Base-by-base conservation (phyloP, 2,888 invertebrate species). In the Nasonovia ribisnigri region DNA sequence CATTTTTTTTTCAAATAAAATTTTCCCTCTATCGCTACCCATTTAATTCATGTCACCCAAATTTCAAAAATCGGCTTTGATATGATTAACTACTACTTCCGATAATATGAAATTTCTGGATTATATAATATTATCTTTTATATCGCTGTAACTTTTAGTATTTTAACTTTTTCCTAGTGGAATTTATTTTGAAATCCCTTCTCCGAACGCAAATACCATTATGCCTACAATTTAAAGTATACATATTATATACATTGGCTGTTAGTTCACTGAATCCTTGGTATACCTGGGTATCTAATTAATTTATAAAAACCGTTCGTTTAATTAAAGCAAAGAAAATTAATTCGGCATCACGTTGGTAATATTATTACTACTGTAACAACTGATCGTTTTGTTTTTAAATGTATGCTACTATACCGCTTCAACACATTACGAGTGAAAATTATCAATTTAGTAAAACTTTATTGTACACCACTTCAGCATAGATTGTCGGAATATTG, bases 321-420 rank as follows among this genome's bases (percentile, higher is more conserved):
- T 67, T 48, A 46, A 90, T 67, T 90, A 90, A 90, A 90, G 77
- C 29, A 90, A 67, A 11, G 36, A 8, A 89, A 90, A 77, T 77
- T 67, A 90, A 77, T 90, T 90, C 46, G 13, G 11, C 1, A 36
- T 46, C 67, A 90, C 67, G 36, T 10, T 29, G 24, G 60, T n/a
- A 46, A 60, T 10, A 46, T 46, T 46, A 46, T 24, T 46, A 43
- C n/a, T 43, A 60, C 43, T 43, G 43, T 43, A 60, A 60, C 16
- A 29, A 46, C n/a, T n/a, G 46, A 24, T 10, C 24, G 36, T 67
- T 90, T 60, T 67, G 16, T 67, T 67, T 48, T 48, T 10, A 24
- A 48, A 77, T 26, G 8, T 46, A 11, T 13, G 48, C 24, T 48
- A 36, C 29, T 77, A 26, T 46, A 77, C 26, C 67, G 1, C 36